A percentile compares a stretch with the other conserved stretches of the same genome.
These are phyloP conservation scores for Nemapogon koenigi DNA, from an alignment of 2,888 invertebrate genomes.

Conservation along the genomic window DNA sequence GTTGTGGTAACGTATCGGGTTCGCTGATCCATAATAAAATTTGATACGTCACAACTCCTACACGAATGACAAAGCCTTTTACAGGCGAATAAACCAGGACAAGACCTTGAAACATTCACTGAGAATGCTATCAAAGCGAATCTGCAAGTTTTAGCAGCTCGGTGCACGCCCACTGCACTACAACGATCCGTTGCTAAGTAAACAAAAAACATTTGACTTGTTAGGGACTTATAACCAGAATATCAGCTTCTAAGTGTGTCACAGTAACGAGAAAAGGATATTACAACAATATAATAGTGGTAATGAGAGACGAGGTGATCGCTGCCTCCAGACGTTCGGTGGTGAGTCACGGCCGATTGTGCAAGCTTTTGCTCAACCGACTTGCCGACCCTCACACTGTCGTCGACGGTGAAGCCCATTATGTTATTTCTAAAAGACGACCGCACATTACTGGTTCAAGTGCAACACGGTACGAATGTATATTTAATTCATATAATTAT, in stretches of 20 bases:
- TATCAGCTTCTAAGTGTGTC: no score
- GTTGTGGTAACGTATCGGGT: no score
- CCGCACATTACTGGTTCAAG: no score
- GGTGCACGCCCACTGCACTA: constrained; percentile 3
- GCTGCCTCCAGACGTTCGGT: no score
- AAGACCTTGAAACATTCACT: constrained; percentile 62
- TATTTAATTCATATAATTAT: no score
- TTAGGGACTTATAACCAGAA: no score
- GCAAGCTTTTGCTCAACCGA: constrained; percentile 51
- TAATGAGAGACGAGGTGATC: constrained; percentile 31
- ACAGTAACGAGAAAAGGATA: not conserved
- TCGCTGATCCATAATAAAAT: constrained; percentile 2
- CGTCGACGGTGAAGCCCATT: constrained; percentile 2
- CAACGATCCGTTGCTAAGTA: constrained; percentile 1
- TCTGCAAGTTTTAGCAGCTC: constrained; percentile 22
- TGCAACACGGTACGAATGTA: no score
- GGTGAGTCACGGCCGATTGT: constrained; percentile 48
- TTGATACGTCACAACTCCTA: constrained; percentile 26
- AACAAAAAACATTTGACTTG: constrained; percentile 1
- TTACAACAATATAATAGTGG: constrained; percentile 21
- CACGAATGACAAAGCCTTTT: constrained; percentile 56
- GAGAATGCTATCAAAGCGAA: constrained; percentile 53
- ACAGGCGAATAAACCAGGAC: constrained; percentile 49
- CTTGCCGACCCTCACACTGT: constrained; percentile 25
- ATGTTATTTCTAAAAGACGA: constrained; percentile 6